These are phyloP conservation scores for Congeria kusceri DNA, from an alignment of 2,888 invertebrate genomes.

Conservation along the genomic window DNA sequence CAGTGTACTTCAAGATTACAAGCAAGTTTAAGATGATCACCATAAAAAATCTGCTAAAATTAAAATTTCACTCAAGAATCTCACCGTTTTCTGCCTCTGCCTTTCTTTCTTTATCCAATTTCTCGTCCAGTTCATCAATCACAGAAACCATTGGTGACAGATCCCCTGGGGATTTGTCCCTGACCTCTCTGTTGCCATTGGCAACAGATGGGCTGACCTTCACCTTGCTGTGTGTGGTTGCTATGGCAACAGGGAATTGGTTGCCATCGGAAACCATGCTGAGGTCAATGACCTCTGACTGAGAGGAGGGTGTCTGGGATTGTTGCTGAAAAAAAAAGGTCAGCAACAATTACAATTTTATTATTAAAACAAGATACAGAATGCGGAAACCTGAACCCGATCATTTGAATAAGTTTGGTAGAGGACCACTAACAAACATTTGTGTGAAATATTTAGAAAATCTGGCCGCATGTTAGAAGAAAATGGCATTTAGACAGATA, in stretches of 20 bases:
- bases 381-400: too few species aligned
- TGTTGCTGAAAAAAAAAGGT: conserved; percentile 70
- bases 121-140: conserved; percentile 23
- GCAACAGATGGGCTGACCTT: conserved; percentile 16
- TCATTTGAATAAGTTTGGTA: too few species aligned
- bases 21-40: too few species aligned
- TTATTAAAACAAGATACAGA: too few species aligned
- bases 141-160: conserved; percentile 4
- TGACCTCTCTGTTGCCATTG: conserved; percentile 20
- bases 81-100: conserved; percentile 50
- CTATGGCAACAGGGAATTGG: conserved; percentile 20
- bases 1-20: too few species aligned
- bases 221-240: conserved; percentile 36
- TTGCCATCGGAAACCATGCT: conserved; percentile 57
- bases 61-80: too few species aligned
- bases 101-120: conserved; percentile 26
- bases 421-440: too few species aligned
- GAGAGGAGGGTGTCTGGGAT: conserved; percentile 49
- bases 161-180: conserved; percentile 16
- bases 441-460: too few species aligned
- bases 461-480: too few species aligned
- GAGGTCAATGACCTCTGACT: conserved; percentile 68
- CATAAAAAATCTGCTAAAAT: background rate
- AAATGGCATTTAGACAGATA: too few species aligned
- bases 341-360: conserved; percentile 15